A percentile compares a stretch with the other conserved stretches of the same genome.
Evolutionary conservation across 1,140 invertebrate genomes (phyloP).

Genomic region (Dysdera silvatica): DNA sequence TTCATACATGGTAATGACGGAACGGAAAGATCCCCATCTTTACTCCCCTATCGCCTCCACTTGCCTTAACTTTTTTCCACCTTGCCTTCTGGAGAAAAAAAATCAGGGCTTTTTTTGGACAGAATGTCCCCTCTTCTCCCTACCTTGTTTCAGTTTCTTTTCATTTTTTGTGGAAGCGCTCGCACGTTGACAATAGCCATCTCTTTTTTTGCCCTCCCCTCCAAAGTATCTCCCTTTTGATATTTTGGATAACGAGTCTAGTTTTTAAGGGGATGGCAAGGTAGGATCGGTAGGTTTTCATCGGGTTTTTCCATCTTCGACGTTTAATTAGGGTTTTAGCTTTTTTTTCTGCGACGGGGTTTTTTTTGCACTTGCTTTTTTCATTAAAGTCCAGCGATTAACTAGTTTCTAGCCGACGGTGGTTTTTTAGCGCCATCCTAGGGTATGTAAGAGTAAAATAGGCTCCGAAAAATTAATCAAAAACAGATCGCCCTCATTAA

Average conservation of each 20-base stretch:
- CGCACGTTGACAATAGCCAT: no score
- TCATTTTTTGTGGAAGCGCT: slow-evolving; percentile 15
- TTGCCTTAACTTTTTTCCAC: no score
- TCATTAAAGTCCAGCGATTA: slow-evolving; percentile 17
- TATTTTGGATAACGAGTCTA: no score
- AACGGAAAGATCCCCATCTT: slow-evolving; percentile 1
- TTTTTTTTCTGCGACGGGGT: slow-evolving; percentile 7
- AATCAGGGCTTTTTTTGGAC: slow-evolving; percentile 8
- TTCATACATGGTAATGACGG: slow-evolving; percentile 30
- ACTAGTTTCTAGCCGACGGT: slow-evolving; percentile 21
- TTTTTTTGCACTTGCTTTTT: slow-evolving; percentile 6
- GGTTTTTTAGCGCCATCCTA: not conserved
- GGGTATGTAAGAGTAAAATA: not conserved
- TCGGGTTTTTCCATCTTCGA: slow-evolving; percentile 18
- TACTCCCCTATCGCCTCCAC: not conserved
- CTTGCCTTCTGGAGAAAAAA: slow-evolving; percentile 11
- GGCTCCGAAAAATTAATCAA: slow-evolving; percentile 22
- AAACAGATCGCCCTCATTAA: slow-evolving; percentile 9
- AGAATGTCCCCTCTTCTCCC: not conserved
- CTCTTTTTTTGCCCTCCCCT: no score
- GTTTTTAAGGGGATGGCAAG: no score
- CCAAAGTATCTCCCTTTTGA: no score
- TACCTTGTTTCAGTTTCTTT: not conserved
- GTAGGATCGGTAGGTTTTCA: no score
- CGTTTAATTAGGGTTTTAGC: slow-evolving; percentile 26